phyloP scores from a whole-genome alignment of 2,888 invertebrate genomes.

The Orchesella flavescens region DNA sequence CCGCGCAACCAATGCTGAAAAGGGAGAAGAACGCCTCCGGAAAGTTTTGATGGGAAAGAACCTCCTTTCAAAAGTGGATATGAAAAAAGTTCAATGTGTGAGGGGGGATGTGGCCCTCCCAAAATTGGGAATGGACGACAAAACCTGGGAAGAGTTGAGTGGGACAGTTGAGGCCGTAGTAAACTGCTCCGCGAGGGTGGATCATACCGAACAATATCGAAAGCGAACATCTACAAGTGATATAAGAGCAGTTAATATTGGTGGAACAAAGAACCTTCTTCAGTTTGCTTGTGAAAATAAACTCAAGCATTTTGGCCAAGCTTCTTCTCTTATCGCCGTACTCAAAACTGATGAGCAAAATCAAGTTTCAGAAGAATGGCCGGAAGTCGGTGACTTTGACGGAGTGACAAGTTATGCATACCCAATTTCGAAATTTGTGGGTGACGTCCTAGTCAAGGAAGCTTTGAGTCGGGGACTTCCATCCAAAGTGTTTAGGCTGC shows the following conservation, averaged over 20 bases:
- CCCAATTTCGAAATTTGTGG: conserved; percentile 21
- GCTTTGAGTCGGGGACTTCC: conserved; percentile 21
- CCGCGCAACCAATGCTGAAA: conserved; percentile 13
- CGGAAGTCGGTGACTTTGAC: background rate
- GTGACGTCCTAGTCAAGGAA: conserved; percentile 4
- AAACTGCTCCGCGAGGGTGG: background rate
- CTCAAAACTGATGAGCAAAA: background rate
- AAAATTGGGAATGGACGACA: background rate
- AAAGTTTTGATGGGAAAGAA: no score
- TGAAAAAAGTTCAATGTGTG: background rate
- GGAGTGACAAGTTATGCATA: conserved; percentile 1
- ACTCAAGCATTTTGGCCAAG: background rate
- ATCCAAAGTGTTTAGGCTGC: conserved; percentile 19
- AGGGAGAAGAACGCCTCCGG: background rate
- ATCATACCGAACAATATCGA: background rate
- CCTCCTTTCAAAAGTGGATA: no score
- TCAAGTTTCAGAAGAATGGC: background rate
- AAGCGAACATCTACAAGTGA: conserved; percentile 3
- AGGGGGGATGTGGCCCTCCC: background rate
- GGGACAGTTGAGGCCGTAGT: background rate
- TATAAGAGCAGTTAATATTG: conserved; percentile 1
- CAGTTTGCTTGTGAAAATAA: background rate
- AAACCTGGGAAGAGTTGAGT: background rate
- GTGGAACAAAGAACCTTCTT: background rate
- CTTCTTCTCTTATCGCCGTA: background rate